Percentiles rank a stretch among this genome's conserved stretches.
Evolutionary conservation across 92 coral and sea anemone species (phyloP).

Genomic region (Porites lobata): DNA sequence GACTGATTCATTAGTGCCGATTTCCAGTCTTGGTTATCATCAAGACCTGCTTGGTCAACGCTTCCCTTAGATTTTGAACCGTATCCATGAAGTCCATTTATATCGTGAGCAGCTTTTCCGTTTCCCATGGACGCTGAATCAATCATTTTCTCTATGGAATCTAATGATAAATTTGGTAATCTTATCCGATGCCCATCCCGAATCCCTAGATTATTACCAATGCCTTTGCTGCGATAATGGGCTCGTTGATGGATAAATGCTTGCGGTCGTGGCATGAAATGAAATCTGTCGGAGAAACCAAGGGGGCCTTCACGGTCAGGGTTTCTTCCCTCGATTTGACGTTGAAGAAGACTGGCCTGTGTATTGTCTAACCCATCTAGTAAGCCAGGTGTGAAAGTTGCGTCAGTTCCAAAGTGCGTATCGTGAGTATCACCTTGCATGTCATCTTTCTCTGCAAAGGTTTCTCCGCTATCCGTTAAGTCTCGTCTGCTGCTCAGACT

Average conservation of each 20-base stretch:
- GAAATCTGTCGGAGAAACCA: not conserved
- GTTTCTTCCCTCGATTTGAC: not conserved
- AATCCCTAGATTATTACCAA: not conserved
- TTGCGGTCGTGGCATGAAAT: conserved; percentile 7
- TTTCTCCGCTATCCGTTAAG: not conserved
- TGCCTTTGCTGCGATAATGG: conserved; percentile 3
- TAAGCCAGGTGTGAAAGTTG: not conserved
- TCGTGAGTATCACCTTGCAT: not conserved
- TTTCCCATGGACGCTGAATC: not conserved
- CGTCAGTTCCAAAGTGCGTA: not conserved
- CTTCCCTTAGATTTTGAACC: not conserved
- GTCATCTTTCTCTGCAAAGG: not conserved
- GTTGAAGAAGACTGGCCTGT: conserved; percentile 23
- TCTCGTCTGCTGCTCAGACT: not conserved
- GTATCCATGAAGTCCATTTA: not conserved
- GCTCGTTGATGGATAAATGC: conserved; percentile 10
- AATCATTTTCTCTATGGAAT: conserved; percentile 21
- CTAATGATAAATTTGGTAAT: conserved; percentile 12
- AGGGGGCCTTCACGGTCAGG: not conserved
- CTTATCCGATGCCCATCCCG: not conserved
- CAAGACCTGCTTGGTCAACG: not conserved
- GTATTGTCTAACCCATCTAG: conserved; percentile 18
- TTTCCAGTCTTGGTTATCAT: conserved; percentile 15
- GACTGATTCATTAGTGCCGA: conserved; percentile 10
- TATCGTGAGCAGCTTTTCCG: not conserved